Evolutionary conservation across 2,113 vertebrate species (phyloP), one percentile per base, ranked within the genome.

Genomic region (Carassius carassius): DNA sequence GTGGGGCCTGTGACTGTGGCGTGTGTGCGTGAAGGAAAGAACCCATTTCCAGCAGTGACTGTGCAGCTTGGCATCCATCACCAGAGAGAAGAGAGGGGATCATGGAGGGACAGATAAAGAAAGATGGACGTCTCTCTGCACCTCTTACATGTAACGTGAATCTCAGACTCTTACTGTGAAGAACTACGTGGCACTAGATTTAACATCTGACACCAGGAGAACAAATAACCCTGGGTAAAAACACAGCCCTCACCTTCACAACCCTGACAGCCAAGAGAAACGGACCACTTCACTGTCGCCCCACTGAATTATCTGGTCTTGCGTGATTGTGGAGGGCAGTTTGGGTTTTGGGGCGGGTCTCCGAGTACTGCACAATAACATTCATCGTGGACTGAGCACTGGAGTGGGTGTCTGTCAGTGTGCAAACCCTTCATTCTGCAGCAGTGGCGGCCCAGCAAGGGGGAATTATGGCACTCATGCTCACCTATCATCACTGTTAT

Each of bases 401-500:
- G 60, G 41, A 80, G 41, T 65, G 78, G 78, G 78, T 10, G 23
- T 63, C 78, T 32, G 37, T 65, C 60, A 47, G 37, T 80, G 37
- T 21, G 60, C 14, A 80, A 80, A 65, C 58, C 60, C 78, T 80
- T 80, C 78, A 63, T 65, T 80, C 78, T 65, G 60, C 60, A 80
- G 37, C 78, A 44, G 41, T 44, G 41, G 41, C 41, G 10, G 41
- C 41, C 41, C 41, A 44, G 78, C 58, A 29, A 12, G 17, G 37
- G 60, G 78, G 35, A 65, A 65, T 65, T 32, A 80, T 80, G 60
- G n/a, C 37, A 44, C 78, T 47, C 16, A 2, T 37, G 9, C 60
- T 80, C 78, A 80, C 78, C 41, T 65, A 65, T 80, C 60, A 80
- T 63, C 78, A 80, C 60, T 49, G n/a, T 65, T 65, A 80, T 62